Base-by-base conservation (phyloP, 2,888 invertebrate genomes). In the Acleris emargana region DNA sequence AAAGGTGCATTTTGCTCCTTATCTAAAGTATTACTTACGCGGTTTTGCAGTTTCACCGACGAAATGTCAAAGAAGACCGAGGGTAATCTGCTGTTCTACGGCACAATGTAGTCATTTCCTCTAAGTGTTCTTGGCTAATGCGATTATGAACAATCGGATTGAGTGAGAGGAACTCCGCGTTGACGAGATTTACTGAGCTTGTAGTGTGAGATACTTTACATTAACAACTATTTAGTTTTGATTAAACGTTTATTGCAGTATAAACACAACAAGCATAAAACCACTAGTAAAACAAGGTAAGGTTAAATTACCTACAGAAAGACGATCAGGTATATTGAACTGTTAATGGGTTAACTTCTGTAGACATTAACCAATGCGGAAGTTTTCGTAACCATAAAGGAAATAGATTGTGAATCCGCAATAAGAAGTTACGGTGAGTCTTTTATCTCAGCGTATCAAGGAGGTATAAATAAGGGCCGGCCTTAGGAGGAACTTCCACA, bases 401-500 rank as follows among this genome's bases (percentile, higher is more conserved):
- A 77, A 82, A 81, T 77, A 78, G 78, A 76, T 79, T 78, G 76
- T 72, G 74, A 79, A 79, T 78, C 75, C 76, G 77, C 79, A 82
- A 78, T 77, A 77, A 75, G 76, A 75, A 59, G 55, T 73, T 74
- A 73, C 75, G 73, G 73, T 70, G 69, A 71, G 72, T 74, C 73
- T 76, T 82, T 82, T 80, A 81, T 79, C 76, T 74, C 71, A 70
- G 69, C 71, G 69, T 74, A 77, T 77, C 73, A 71, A 74, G 74
- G 67, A 72, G 73, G 72, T 67, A 70, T 69, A 72, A 72, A 73
- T 70, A 74, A 71, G 69, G 69, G 64, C 32, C 53, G 43, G 51
- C 22, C 58, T 62, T 22, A 17, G 62, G 67, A 62, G 52, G 53
- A 59, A 63, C 58, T 62, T 67, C 67, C 52, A 57, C 49, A 43